A percentile compares a stretch with the other conserved stretches of the same genome.
Evolutionary conservation across 2,113 vertebrate species (phyloP).

Genomic region (Sylvicapra grimmia): DNA sequence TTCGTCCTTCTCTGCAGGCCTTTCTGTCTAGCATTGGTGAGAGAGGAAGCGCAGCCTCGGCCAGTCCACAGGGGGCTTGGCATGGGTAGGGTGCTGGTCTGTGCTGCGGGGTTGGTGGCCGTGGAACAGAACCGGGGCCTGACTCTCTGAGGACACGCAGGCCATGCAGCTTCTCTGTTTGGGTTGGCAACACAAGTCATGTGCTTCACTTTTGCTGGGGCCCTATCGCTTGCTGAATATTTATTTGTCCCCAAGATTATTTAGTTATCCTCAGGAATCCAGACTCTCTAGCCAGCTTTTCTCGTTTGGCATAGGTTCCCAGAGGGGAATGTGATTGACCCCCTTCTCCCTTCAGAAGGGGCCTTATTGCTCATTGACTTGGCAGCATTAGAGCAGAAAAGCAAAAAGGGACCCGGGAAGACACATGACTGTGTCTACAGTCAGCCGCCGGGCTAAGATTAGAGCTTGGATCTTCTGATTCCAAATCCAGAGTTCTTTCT

Average conservation of each 20-base stretch:
- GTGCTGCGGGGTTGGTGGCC: background rate
- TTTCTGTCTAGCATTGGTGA: background rate
- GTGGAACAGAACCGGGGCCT: background rate
- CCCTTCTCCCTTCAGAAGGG: conserved; percentile 12
- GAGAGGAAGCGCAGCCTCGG: background rate
- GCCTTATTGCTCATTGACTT: background rate
- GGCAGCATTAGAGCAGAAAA: background rate
- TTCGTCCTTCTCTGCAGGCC: background rate
- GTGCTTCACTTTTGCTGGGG: conserved; percentile 38
- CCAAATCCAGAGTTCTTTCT: background rate
- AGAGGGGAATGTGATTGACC: conserved; percentile 21
- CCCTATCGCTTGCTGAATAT: conserved; percentile 64
- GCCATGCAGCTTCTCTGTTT: conserved; percentile 36
- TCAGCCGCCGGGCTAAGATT: background rate
- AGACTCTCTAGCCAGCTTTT: background rate
- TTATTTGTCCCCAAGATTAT: conserved; percentile 72
- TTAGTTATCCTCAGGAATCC: conserved; percentile 66
- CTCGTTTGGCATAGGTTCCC: conserved; percentile 19
- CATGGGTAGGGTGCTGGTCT: background rate
- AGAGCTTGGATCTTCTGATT: background rate
- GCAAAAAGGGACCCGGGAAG: background rate
- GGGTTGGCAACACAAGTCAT: conserved; percentile 41
- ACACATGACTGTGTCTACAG: background rate
- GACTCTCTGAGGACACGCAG: background rate
- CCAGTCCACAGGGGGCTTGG: background rate